These are phyloP conservation scores for Hylaea fasciaria DNA, from an alignment of 2,888 invertebrate species.

Conservation along the genomic window DNA sequence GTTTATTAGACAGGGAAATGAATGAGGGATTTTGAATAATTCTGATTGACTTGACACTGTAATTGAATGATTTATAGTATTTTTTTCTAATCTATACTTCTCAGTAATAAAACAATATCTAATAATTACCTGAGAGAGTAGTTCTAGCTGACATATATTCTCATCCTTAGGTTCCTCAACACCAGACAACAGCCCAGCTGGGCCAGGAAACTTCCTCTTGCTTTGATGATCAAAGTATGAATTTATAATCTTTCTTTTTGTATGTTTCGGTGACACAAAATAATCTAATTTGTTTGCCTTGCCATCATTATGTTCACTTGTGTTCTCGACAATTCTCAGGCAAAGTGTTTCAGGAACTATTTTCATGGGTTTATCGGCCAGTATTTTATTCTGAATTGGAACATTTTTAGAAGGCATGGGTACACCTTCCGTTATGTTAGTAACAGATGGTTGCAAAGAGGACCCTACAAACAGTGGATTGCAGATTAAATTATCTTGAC, in stretches of 20 bases:
- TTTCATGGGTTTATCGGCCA: not conserved
- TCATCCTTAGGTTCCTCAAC: constrained; percentile 69
- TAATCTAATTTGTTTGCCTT: constrained; percentile 9
- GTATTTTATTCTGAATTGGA: not conserved
- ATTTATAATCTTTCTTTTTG: constrained; percentile 73
- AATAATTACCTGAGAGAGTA: constrained; percentile 74
- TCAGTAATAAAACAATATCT: no score
- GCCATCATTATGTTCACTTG: constrained; percentile 7
- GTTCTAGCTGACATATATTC: constrained; percentile 67
- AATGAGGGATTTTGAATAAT: no score
- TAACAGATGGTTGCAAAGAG: not conserved
- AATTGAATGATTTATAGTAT: no score
- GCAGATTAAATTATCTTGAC: not conserved
- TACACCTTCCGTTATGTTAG: not conserved
- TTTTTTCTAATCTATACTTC: no score
- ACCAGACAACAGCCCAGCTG: constrained; percentile 74
- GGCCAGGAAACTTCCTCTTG: constrained; percentile 79
- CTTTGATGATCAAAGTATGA: constrained; percentile 72
- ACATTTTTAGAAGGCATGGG: constrained; percentile 8
- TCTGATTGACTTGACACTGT: no score
- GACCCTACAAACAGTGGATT: not conserved
- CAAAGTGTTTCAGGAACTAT: not conserved
- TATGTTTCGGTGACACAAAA: constrained; percentile 60
- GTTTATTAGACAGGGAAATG: no score
- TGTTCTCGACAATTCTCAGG: constrained; percentile 2